Conservation (phyloP, 2,888 invertebrate species). For the Stomorhina lunata region DNA sequence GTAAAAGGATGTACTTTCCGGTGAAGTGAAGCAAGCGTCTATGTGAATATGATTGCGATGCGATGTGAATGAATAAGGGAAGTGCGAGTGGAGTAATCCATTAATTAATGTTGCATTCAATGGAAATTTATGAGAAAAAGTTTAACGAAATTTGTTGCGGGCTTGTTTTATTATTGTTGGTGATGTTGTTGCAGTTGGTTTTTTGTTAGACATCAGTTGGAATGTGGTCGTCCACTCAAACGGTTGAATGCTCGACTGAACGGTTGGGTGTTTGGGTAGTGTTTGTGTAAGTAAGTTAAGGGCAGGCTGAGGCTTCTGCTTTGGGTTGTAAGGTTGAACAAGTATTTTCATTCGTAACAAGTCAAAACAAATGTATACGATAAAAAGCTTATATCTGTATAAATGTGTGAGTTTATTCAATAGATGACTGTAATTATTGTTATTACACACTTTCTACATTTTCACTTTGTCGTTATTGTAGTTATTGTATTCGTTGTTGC, state of each 20-base stretch:
- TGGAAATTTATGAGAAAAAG: constrained; percentile 65
- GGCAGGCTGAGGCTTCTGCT: background rate
- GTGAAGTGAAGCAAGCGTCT: background rate
- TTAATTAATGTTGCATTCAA: constrained; percentile 66
- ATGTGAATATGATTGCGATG: background rate
- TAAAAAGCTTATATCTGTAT: background rate
- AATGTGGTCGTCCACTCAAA: background rate
- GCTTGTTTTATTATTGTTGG: constrained; percentile 58
- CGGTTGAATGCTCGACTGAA: background rate
- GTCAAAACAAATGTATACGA: background rate
- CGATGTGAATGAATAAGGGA: constrained; percentile 9
- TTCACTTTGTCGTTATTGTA: too few relatives aligned
- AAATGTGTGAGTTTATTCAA: constrained; percentile 32
- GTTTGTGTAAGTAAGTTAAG: constrained; percentile 8
- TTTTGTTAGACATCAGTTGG: constrained; percentile 30
- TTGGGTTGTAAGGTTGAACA: background rate
- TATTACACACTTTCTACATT: constrained; percentile 50
- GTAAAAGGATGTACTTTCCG: background rate
- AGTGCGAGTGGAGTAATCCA: constrained; percentile 62
- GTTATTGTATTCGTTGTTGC: constrained; percentile 46
- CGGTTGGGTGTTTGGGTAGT: background rate
- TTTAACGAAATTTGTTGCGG: constrained; percentile 65
- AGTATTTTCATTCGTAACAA: background rate
- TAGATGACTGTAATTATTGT: constrained; percentile 57
- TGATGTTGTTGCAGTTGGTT: background rate